Evolutionary conservation across 2,888 invertebrate species (phyloP).

Genomic region (Synergus umbraculus): DNA sequence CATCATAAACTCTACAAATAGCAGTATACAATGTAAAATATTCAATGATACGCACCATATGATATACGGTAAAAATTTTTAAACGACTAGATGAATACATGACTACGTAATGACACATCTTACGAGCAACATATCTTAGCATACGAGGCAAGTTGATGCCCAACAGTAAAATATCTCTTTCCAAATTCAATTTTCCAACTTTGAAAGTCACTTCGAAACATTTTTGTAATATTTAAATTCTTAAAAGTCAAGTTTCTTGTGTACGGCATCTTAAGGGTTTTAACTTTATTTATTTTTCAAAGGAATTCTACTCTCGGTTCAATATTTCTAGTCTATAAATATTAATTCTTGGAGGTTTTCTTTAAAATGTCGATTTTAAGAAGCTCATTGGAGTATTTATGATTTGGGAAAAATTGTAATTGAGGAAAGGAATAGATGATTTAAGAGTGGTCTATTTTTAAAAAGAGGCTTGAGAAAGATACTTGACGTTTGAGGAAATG

Average conservation of each 20-base stretch:
- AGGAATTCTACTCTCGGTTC: neutral
- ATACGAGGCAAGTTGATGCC: conserved; percentile 67
- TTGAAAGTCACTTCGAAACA: neutral
- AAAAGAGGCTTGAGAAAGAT: neutral
- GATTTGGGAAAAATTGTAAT: neutral
- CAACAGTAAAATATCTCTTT: conserved; percentile 41
- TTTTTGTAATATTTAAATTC: neutral
- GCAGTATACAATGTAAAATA: conserved; percentile 68
- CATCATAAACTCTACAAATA: conserved; percentile 56
- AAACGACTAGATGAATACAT: conserved; percentile 56
- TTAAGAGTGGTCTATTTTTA: neutral
- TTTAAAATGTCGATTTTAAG: neutral
- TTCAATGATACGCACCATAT: conserved; percentile 71
- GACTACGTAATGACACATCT: conserved; percentile 72
- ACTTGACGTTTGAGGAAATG: conserved; percentile 5
- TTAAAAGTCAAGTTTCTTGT: neutral
- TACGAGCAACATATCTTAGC: conserved; percentile 76
- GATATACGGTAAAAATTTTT: conserved; percentile 55
- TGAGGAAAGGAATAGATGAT: neutral
- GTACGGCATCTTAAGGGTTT: neutral
- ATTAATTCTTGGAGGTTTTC: neutral
- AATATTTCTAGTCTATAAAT: neutral
- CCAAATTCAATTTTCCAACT: neutral
- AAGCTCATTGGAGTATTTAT: neutral
- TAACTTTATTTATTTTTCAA: conserved; percentile 13